Percentiles rank a stretch among this genome's conserved stretches.
Evolutionary conservation across 2,113 vertebrate species (phyloP).

Genomic region (Hippocampus guttulatus): DNA sequence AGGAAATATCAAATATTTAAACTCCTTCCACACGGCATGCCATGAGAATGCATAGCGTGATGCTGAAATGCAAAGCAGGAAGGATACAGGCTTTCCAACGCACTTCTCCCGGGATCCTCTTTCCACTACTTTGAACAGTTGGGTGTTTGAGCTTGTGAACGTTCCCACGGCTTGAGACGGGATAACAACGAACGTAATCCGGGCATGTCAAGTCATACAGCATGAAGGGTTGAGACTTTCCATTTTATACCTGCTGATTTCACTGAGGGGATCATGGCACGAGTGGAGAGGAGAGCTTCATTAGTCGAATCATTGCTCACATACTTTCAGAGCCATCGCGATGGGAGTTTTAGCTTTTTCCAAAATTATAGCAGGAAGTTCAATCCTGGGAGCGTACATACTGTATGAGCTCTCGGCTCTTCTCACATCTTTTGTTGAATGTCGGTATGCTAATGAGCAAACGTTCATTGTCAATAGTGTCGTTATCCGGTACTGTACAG

Average conservation of each 20-base stretch:
- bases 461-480: slow-evolving; percentile 31
- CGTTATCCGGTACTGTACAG: background rate
- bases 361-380: slow-evolving; percentile 1
- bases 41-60: slow-evolving; percentile 33
- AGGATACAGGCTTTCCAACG: slow-evolving; percentile 18
- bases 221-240: slow-evolving; percentile 28
- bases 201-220: slow-evolving; percentile 23
- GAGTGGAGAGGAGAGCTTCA: slow-evolving; percentile 20
- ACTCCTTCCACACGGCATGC: slow-evolving; percentile 21
- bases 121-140: slow-evolving; percentile 47
- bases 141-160: slow-evolving; percentile 28
- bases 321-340: slow-evolving; percentile 13
- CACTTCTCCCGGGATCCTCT: slow-evolving; percentile 29
- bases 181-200: slow-evolving; percentile 40
- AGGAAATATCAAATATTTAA: slow-evolving; percentile 66
- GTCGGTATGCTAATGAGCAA: slow-evolving; percentile 51
- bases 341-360: background rate
- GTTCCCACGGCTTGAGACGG: slow-evolving; percentile 4
- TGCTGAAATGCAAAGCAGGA: slow-evolving; percentile 42
- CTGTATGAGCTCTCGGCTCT: slow-evolving; percentile 24
- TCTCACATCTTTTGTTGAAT: slow-evolving; percentile 40
- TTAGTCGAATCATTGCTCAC: slow-evolving; percentile 22
- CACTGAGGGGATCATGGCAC: slow-evolving; percentile 31
- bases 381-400: slow-evolving; percentile 30
- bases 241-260: slow-evolving; percentile 44